Conservation (phyloP, 2,113 vertebrate genomes). For the Pituophis catenifer region DNA sequence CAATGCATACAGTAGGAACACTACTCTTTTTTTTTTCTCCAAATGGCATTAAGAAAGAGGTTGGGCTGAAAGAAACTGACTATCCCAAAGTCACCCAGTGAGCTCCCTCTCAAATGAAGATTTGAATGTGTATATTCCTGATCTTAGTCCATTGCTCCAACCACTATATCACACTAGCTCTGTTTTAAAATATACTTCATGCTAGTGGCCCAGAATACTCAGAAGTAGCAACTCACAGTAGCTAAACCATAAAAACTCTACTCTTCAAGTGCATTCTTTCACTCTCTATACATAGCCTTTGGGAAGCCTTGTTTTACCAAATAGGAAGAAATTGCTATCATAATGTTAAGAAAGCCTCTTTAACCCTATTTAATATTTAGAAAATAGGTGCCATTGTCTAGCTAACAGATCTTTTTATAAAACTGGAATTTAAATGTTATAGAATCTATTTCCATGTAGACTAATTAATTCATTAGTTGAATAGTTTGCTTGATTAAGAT, state of each 20-base stretch:
- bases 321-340: neutral
- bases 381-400: neutral
- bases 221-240: neutral
- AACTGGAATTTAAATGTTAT: neutral
- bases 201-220: neutral
- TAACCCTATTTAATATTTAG: neutral
- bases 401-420: constrained; percentile 1
- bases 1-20: neutral
- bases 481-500: neutral
- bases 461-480: constrained; percentile 3
- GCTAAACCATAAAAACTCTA: neutral
- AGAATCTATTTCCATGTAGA: neutral
- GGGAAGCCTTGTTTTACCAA: neutral
- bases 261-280: neutral
- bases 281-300: neutral
- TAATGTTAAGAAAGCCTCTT: neutral
- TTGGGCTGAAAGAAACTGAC: neutral
- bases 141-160: neutral
- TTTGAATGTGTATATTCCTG: neutral
- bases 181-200: neutral
- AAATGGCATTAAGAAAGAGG: neutral
- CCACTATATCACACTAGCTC: neutral
- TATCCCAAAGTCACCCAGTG: neutral
- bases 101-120: neutral
- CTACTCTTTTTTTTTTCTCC: neutral